These are phyloP conservation scores for Stigmatopora argus DNA, from an alignment of 2,113 vertebrate genomes.

Conservation along the genomic window DNA sequence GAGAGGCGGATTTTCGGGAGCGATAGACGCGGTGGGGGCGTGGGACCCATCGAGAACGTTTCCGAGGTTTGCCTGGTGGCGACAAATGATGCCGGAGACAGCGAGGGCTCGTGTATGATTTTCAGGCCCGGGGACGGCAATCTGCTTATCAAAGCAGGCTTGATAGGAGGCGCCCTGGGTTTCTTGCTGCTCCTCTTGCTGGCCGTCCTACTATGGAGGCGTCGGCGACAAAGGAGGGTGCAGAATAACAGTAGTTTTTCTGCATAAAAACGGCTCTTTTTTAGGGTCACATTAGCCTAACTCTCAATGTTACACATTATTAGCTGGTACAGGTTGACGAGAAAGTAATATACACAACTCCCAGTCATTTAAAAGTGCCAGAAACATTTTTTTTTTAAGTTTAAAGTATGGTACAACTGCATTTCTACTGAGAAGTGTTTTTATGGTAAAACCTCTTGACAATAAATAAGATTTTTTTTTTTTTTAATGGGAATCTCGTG, in stretches of 20 bases:
- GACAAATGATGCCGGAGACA: slow-evolving; percentile 43
- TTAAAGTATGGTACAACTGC: not conserved
- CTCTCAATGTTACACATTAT: too few species aligned
- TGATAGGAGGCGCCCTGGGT: slow-evolving; percentile 64
- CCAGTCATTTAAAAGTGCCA: too few species aligned
- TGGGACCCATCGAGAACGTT: slow-evolving; percentile 25
- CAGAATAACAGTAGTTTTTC: slow-evolving; percentile 14
- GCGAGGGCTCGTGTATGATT: slow-evolving; percentile 36
- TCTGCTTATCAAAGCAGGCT: slow-evolving; percentile 49
- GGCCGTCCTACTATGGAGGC: slow-evolving; percentile 59
- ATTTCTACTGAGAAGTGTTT: not conserved
- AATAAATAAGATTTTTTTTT: not conserved
- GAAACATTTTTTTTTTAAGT: not conserved
- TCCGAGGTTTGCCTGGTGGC: slow-evolving; percentile 62
- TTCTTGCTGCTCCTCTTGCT: slow-evolving; percentile 55
- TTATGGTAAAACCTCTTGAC: too few species aligned
- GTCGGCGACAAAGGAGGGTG: slow-evolving; percentile 40
- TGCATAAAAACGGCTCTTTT: not conserved
- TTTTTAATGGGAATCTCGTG: not conserved
- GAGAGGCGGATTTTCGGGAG: not conserved
- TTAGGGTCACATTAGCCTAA: too few species aligned
- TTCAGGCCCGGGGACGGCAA: slow-evolving; percentile 32
- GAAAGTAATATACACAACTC: not conserved
- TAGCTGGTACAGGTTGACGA: too few species aligned
- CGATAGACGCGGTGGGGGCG: slow-evolving; percentile 15